Evolutionary conservation across 1,140 invertebrate species (phyloP), one percentile per base, ranked within the genome.

Genomic region (Heliconius melpomene): DNA sequence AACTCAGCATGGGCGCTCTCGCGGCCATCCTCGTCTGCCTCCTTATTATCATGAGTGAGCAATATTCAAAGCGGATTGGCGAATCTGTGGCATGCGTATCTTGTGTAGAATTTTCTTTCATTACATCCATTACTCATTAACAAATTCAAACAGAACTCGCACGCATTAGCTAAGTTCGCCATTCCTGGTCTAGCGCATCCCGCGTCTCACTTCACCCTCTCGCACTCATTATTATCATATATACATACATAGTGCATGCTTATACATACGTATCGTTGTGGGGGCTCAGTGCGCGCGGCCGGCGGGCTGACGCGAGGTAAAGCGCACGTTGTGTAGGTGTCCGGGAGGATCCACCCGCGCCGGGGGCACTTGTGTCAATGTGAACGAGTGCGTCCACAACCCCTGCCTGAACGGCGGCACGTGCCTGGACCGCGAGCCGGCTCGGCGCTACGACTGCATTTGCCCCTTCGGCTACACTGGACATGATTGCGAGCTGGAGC

Each of bases 21-120:
- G 98, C 98, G 71, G 98, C 98, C 82, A 99, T 99, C 90, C 95
- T 99, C 90, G 98, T 99, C 92, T 99, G 98, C 95, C 97, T 99
- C 82, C 96, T 99, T 89, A 98, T 98, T 91, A 98, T 99, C 93
- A 96, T 99, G 91, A 98, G 98, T 99, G 96, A 98, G 97, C 95
- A 36, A 94, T 72, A 89, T 84, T 66, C 60, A 66, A 66, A 66
- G 6, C n/a, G 60, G 60, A 66, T 66, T 66, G 60, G 60, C 60
- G 60, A 66, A 66, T 66, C 60, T 66, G 60, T 29, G 60, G 60
- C 60, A 66, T 66, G 60, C 60, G 60, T 18, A 11, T 23, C 26
- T 13, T 29, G 60, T 66, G 5, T 29, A 66, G 60, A 66, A 13
- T 13, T 66, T 29, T 13, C 9, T 13, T 66, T 29, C 11, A 29